Conservation (phyloP, 2,797 vertebrate species). For the Sphenopsis melanotis region DNA sequence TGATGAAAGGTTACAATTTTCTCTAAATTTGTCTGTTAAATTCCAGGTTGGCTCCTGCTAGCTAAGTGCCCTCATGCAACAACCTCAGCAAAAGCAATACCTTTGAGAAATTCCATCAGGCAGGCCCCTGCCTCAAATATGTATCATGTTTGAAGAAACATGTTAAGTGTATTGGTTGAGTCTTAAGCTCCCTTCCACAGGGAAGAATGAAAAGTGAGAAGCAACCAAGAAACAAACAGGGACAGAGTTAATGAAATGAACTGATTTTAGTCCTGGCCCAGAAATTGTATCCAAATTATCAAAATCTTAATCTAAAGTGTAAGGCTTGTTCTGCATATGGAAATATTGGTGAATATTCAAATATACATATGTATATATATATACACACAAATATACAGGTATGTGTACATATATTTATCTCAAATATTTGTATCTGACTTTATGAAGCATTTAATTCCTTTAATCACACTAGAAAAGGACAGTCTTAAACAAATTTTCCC, state of each 20-base stretch:
- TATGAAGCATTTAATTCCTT: background rate
- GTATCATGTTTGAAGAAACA: background rate
- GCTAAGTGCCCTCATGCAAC: rapidly evolving
- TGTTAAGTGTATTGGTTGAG: background rate
- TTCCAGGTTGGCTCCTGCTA: background rate
- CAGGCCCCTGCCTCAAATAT: rapidly evolving
- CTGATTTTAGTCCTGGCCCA: background rate
- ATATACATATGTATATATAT: rapidly evolving
- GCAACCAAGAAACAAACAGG: background rate
- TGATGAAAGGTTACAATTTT: background rate
- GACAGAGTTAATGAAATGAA: background rate
- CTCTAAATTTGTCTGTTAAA: background rate
- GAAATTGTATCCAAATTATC: background rate
- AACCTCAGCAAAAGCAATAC: background rate
- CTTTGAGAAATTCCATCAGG: background rate
- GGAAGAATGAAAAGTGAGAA: rapidly evolving
- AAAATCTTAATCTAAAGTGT: background rate
- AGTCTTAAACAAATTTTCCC: background rate
- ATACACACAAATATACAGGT: background rate
- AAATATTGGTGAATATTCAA: background rate
- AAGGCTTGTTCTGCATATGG: background rate
- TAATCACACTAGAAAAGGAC: background rate
- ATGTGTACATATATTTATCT: background rate
- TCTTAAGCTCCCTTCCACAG: background rate
- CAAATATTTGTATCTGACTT: background rate